phyloP scores from a whole-genome alignment of 2,113 vertebrate species.

The Mormyrus iriodes region DNA sequence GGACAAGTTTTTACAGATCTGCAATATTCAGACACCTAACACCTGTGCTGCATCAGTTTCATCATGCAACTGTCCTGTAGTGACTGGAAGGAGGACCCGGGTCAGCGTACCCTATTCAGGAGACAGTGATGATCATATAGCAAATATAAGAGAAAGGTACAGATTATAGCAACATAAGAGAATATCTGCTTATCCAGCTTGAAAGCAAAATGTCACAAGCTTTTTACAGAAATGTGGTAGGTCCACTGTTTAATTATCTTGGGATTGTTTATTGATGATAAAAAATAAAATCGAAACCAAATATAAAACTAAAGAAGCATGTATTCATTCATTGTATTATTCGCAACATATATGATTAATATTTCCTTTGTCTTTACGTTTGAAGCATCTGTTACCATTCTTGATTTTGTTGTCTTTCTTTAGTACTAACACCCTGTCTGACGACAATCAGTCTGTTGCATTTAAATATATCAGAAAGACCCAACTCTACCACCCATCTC shows the following conservation, averaged over 20 bases:
- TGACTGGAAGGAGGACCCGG: constrained; percentile 19
- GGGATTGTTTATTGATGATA: not conserved
- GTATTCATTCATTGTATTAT: not conserved
- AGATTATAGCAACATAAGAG: not conserved
- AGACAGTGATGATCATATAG: not conserved
- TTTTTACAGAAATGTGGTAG: not conserved
- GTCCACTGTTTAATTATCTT: not conserved
- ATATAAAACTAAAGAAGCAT: not conserved
- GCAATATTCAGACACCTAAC: constrained; percentile 19
- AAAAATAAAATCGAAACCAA: not conserved
- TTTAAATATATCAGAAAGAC: constrained; percentile 1
- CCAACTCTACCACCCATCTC: constrained; percentile 8
- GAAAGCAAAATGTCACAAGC: not conserved
- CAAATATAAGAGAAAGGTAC: not conserved
- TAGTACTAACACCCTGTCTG: not conserved
- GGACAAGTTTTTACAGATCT: constrained; percentile 26
- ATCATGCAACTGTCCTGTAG: constrained; percentile 29
- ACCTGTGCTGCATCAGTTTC: constrained; percentile 37
- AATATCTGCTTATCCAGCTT: not conserved
- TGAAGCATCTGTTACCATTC: constrained; percentile 8
- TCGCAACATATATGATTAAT: not conserved
- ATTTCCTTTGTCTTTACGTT: not conserved
- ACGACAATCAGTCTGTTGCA: constrained; percentile 6
- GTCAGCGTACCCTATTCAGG: not conserved
- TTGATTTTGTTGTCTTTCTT: constrained; percentile 11